A percentile compares a stretch with the other conserved stretches of the same genome.
These are phyloP conservation scores for Helicoverpa zea DNA, from an alignment of 1,140 invertebrate species.

Conservation along the genomic window DNA sequence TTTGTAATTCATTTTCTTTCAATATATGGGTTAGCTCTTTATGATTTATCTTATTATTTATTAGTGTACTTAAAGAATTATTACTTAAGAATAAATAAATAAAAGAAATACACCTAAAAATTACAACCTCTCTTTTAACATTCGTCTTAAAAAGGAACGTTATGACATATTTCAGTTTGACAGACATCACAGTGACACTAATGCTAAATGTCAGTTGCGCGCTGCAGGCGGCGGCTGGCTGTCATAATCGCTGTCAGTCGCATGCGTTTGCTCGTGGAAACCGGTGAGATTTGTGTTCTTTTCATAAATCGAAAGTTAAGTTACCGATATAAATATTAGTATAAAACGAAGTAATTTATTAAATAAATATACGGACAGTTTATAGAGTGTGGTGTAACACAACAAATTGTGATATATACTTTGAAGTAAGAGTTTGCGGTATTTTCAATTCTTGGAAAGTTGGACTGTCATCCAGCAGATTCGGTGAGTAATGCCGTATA, in stretches of 20 bases:
- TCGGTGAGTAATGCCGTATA: slow-evolving; percentile 78
- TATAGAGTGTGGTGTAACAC: slow-evolving; percentile 57
- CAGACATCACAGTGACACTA: not conserved
- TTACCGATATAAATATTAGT: slow-evolving; percentile 38
- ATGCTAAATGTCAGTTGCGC: not conserved
- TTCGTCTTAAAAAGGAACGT: slow-evolving; percentile 17
- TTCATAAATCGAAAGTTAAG: slow-evolving; percentile 22
- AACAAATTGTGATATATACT: slow-evolving; percentile 65
- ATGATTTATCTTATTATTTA: too few relatives aligned
- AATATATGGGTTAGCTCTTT: too few relatives aligned
- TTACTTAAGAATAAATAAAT: too few relatives aligned
- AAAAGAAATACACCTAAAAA: too few relatives aligned
- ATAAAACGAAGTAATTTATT: slow-evolving; percentile 43
- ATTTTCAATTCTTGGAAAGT: slow-evolving; percentile 76
- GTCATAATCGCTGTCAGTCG: slow-evolving; percentile 48
- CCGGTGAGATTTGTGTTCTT: slow-evolving; percentile 18
- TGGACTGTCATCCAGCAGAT: slow-evolving; percentile 76
- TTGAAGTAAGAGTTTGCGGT: slow-evolving; percentile 59
- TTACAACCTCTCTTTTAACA: too few relatives aligned
- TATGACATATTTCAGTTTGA: not conserved
- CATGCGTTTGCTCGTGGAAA: slow-evolving; percentile 41
- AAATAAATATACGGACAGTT: slow-evolving; percentile 24
- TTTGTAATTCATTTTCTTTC: too few relatives aligned
- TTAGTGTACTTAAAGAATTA: too few relatives aligned
- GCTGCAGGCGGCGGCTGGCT: slow-evolving; percentile 5